Conservation (phyloP, 2,113 vertebrate genomes). For the Rhabdomys dilectus region DNA sequence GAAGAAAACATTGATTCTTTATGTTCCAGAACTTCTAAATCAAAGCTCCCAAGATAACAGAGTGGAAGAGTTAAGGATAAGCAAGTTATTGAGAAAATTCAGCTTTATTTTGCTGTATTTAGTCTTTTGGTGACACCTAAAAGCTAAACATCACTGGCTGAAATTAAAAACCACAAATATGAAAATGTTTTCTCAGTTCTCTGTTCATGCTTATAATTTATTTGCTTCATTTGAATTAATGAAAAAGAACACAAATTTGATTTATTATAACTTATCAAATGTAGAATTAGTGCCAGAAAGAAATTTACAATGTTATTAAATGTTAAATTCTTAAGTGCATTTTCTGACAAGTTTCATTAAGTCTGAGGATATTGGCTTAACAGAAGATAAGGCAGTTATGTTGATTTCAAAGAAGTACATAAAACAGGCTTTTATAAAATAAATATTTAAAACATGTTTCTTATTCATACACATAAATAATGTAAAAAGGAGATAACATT, state of each 20-base stretch:
- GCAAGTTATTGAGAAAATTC: background rate
- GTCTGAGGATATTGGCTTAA: slow-evolving; percentile 47
- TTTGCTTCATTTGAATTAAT: background rate
- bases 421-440: slow-evolving; percentile 49
- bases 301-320: slow-evolving; percentile 55
- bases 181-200: background rate
- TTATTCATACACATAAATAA: slow-evolving; percentile 4
- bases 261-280: slow-evolving; percentile 43
- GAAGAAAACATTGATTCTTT: background rate
- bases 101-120: background rate
- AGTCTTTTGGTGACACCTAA: background rate
- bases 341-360: slow-evolving; percentile 53
- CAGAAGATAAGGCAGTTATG: slow-evolving; percentile 48
- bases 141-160: background rate
- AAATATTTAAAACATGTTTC: background rate
- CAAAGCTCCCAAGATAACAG: background rate
- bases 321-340: slow-evolving; percentile 28
- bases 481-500: background rate
- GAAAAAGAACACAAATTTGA: slow-evolving; percentile 48
- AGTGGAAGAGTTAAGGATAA: background rate
- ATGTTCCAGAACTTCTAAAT: background rate
- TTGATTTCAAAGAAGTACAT: slow-evolving; percentile 68
- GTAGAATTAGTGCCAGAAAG: slow-evolving; percentile 32
- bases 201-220: background rate
- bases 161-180: background rate